A percentile compares a stretch with the other conserved stretches of the same genome.
These are phyloP conservation scores for Cephus nigrinus DNA, from an alignment of 2,888 invertebrate genomes.

Conservation along the genomic window DNA sequence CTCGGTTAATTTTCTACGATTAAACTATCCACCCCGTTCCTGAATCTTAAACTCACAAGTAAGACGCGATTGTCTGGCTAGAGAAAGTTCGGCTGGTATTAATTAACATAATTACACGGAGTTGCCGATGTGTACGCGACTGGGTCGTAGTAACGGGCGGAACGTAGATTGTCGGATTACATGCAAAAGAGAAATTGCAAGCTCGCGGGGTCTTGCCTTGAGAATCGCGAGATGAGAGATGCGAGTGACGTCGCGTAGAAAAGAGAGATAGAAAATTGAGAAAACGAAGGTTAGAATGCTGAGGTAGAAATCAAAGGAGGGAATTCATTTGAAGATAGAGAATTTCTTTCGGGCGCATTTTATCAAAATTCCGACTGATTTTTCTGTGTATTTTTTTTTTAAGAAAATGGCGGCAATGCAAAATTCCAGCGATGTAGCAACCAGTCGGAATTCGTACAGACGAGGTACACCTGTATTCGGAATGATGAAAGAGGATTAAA, in stretches of 20 bases:
- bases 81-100: neutral
- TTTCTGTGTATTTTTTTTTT: neutral
- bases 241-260: neutral
- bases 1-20: neutral
- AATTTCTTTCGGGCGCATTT: neutral
- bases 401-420: neutral
- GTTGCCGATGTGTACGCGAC: neutral
- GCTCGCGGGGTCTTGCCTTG: neutral
- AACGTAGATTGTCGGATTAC: neutral
- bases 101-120: neutral
- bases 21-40: neutral
- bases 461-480: neutral
- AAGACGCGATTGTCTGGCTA: neutral
- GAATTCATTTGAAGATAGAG: neutral
- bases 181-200: neutral
- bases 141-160: neutral
- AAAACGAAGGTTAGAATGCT: neutral
- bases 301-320: neutral
- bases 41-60: neutral
- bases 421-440: neutral
- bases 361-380: neutral
- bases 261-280: neutral
- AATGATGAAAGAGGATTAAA: neutral
- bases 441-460: neutral
- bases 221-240: neutral